Conservation (phyloP, 2,888 invertebrate species). For the Melinaea marsaeus region DNA sequence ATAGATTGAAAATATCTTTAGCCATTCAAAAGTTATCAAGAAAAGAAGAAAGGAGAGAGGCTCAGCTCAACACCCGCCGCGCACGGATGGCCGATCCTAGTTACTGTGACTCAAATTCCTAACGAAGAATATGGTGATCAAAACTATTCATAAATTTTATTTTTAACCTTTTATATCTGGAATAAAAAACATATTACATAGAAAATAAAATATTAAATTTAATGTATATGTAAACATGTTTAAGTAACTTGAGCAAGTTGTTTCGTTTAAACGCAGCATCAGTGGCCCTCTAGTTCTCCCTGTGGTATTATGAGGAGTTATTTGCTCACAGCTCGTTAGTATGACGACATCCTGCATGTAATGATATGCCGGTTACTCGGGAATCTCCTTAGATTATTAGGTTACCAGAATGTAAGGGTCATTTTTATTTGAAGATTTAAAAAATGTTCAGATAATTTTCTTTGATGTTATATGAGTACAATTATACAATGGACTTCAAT, state of each 20-base stretch:
- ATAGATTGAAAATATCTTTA: no score
- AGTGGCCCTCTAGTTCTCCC: constrained; percentile 32
- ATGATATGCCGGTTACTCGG: constrained; percentile 49
- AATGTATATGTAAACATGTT: constrained; percentile 83
- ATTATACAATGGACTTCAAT: no score
- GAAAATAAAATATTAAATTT: neutral
- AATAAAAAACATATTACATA: neutral
- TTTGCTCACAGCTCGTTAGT: constrained; percentile 65
- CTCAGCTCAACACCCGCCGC: no score
- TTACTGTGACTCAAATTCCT: no score
- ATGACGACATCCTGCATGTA: constrained; percentile 56
- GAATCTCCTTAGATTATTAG: constrained; percentile 44
- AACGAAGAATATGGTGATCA: no score
- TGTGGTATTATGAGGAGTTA: constrained; percentile 54
- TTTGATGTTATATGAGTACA: neutral
- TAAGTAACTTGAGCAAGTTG: constrained; percentile 43
- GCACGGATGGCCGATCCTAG: no score
- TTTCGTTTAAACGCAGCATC: constrained; percentile 32
- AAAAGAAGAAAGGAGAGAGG: no score
- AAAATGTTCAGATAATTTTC: neutral
- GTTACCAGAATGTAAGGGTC: constrained; percentile 33
- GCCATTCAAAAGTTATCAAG: no score
- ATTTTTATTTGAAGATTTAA: constrained; percentile 12
- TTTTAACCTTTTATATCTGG: no score
- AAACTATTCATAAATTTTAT: no score